Conservation (phyloP, 2,113 vertebrate species). For the Podarcis raffonei region DNA sequence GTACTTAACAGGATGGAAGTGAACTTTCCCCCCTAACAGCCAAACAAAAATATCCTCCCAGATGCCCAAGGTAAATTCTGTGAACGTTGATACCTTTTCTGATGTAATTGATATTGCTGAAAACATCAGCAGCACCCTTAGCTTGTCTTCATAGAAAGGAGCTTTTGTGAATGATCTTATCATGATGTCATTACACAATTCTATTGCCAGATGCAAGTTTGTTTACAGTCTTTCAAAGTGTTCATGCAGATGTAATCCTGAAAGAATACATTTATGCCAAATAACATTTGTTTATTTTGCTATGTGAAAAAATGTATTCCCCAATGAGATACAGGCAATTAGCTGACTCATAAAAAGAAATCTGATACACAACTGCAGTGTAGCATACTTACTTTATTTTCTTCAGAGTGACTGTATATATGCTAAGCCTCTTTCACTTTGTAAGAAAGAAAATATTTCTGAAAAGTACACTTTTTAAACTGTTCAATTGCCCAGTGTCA, state of each 20-base stretch:
- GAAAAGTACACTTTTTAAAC: slow-evolving; percentile 25
- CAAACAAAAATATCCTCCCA: background rate
- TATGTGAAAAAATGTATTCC: slow-evolving; percentile 25
- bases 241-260: background rate
- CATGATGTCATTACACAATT: background rate
- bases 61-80: rapidly evolving
- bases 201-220: background rate
- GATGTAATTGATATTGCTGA: background rate
- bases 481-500: background rate
- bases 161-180: background rate
- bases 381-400: slow-evolving; percentile 14
- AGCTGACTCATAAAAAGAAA: slow-evolving; percentile 43
- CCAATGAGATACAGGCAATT: background rate
- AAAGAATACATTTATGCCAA: background rate
- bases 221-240: background rate
- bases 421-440: background rate
- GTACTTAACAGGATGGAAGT: background rate
- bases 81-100: background rate
- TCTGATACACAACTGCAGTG: background rate
- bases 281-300: background rate
- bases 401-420: slow-evolving; percentile 12
- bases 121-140: background rate
- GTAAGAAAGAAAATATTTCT: slow-evolving; percentile 33
- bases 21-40: background rate
- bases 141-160: background rate